These are phyloP conservation scores for Hyposoter didymator DNA, from an alignment of 2,888 invertebrate species.

Conservation along the genomic window DNA sequence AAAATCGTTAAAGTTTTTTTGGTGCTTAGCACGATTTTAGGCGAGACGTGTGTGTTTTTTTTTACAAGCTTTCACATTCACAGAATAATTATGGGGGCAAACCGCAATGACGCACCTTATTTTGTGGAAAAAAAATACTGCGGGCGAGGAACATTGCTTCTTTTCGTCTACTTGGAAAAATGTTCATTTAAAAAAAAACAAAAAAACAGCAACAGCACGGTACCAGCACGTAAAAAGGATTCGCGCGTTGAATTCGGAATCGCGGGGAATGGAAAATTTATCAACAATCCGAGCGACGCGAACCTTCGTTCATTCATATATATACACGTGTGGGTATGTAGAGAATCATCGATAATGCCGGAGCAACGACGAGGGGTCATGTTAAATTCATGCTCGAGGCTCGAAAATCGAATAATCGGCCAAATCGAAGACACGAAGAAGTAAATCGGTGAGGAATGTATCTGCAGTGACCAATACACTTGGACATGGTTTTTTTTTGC, in stretches of 20 bases:
- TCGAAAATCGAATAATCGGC: slow-evolving; percentile 41
- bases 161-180: not conserved
- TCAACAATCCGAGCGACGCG: slow-evolving; percentile 29
- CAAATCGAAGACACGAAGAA: slow-evolving; percentile 39
- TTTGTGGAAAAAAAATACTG: not conserved
- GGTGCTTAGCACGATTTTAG: not conserved
- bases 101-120: not conserved
- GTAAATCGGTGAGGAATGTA: slow-evolving; percentile 11
- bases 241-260: slow-evolving; percentile 40
- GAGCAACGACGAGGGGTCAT: slow-evolving; percentile 35
- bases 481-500: not conserved
- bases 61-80: slow-evolving; percentile 1
- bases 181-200: too few relatives aligned
- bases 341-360: slow-evolving; percentile 40
- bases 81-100: not conserved
- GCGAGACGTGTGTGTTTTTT: not conserved
- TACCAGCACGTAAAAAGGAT: slow-evolving; percentile 14
- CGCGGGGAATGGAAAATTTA: slow-evolving; percentile 27
- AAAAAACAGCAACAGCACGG: not conserved
- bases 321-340: not conserved
- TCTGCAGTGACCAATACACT: not conserved
- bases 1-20: not conserved
- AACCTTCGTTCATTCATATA: not conserved
- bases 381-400: slow-evolving; percentile 54
- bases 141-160: not conserved